phyloP scores from a whole-genome alignment of 2,888 invertebrate species.

The Pollenia angustigena region DNA sequence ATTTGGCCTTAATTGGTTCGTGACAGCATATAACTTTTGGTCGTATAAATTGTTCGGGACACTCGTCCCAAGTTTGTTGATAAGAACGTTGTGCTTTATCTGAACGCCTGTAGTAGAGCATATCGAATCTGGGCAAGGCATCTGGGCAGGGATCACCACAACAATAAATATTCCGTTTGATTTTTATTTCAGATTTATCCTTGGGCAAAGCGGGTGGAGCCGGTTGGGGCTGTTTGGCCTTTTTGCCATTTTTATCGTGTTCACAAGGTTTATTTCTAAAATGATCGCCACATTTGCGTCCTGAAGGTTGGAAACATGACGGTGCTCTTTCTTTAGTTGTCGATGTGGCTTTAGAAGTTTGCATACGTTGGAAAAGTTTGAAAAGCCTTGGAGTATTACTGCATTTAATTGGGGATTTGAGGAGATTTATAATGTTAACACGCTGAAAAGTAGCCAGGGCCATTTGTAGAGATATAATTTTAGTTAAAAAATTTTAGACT shows the following conservation, averaged over 20 bases:
- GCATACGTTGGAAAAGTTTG: neutral
- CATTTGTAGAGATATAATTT: slow-evolving; percentile 8
- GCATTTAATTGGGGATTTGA: neutral
- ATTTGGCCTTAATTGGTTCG: slow-evolving; percentile 70
- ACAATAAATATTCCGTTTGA: slow-evolving; percentile 47
- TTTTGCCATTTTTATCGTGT: neutral
- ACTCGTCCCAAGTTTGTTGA: slow-evolving; percentile 81
- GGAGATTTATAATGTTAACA: neutral
- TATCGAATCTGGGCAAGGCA: slow-evolving; percentile 78
- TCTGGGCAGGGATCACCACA: slow-evolving; percentile 70
- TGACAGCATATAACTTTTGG: slow-evolving; percentile 77
- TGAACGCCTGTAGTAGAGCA: slow-evolving; percentile 80
- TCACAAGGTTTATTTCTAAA: slow-evolving; percentile 46
- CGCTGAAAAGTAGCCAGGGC: neutral
- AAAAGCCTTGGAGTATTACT: neutral
- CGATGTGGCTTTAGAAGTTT: neutral
- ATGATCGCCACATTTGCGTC: slow-evolving; percentile 22
- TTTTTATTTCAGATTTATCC: slow-evolving; percentile 18
- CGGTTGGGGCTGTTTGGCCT: slow-evolving; percentile 16
- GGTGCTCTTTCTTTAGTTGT: neutral
- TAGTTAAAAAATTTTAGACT: neutral
- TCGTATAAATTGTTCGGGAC: slow-evolving; percentile 77
- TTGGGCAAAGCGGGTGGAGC: neutral
- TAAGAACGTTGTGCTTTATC: slow-evolving; percentile 79
- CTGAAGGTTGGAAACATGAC: neutral